Evolutionary conservation across 2,113 vertebrate species (phyloP).

Genomic region (Suncus etruscus): DNA sequence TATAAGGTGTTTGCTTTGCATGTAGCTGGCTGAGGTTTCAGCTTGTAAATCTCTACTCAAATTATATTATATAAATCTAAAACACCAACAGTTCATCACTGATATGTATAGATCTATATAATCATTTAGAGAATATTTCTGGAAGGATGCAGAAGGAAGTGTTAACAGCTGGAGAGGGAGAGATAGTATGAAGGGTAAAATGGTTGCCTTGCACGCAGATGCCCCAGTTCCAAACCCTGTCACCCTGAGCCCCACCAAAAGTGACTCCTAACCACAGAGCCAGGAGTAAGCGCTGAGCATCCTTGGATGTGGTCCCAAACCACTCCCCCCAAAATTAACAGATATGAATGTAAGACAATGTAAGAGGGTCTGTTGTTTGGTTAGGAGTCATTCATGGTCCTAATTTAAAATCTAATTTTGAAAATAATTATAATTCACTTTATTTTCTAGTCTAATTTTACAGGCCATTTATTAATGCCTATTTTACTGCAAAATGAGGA

Average conservation of each 20-base stretch:
- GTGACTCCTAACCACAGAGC: too few species aligned
- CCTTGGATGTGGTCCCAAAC: too few species aligned
- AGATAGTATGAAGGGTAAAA: too few species aligned
- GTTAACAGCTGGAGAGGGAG: neutral
- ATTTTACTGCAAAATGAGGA: slow-evolving; percentile 11
- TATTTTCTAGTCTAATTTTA: slow-evolving; percentile 54
- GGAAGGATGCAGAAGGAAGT: slow-evolving; percentile 30
- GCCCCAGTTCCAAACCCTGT: too few species aligned
- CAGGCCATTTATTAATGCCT: slow-evolving; percentile 44
- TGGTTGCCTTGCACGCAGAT: too few species aligned
- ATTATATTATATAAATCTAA: slow-evolving; percentile 34
- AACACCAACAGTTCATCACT: neutral
- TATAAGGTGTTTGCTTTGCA: too few species aligned
- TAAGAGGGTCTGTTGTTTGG: neutral
- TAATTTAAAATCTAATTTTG: slow-evolving; percentile 39
- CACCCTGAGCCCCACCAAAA: too few species aligned
- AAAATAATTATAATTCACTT: slow-evolving; percentile 41
- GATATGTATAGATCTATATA: neutral
- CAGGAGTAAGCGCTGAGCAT: too few species aligned
- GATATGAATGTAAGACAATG: neutral
- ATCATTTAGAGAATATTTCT: slow-evolving; percentile 19
- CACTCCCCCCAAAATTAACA: neutral
- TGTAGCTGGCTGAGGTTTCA: too few species aligned
- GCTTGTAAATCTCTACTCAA: slow-evolving; percentile 34
- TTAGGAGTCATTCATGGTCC: neutral